A percentile compares a stretch with the other conserved stretches of the same genome.
Conservation (phyloP, 2,797 vertebrate species). For the Gymnopithys bicolor region DNA sequence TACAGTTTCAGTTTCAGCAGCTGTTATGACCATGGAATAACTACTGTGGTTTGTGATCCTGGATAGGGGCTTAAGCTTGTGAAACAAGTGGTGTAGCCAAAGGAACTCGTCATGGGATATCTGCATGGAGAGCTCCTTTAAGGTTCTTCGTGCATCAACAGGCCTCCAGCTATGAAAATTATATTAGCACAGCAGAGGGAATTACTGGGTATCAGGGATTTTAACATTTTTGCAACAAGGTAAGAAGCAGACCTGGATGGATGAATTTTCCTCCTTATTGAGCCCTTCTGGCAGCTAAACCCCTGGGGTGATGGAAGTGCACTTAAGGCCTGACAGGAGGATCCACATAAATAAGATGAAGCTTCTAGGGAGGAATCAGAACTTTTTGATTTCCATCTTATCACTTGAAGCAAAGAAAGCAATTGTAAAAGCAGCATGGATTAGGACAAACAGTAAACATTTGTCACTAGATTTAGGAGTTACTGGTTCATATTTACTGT, state of each 20-base stretch:
- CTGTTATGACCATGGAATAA: fast-evolving
- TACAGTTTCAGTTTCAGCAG: not conserved
- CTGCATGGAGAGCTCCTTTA: not conserved
- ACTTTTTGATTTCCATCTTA: not conserved
- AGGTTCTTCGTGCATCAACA: not conserved
- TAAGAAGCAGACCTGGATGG: not conserved
- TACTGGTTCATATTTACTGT: not conserved
- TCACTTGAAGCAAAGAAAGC: not conserved
- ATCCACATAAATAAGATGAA: not conserved
- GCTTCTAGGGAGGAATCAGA: not conserved
- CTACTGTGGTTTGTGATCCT: not conserved
- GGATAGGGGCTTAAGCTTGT: not conserved
- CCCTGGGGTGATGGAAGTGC: not conserved
- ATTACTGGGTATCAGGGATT: not conserved
- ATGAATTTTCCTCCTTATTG: not conserved
- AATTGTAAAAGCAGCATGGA: not conserved
- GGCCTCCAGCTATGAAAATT: not conserved
- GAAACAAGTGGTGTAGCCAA: not conserved
- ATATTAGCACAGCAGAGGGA: not conserved
- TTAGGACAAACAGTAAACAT: not conserved
- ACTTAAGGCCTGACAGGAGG: not conserved
- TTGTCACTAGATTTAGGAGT: not conserved
- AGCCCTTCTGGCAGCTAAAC: not conserved
- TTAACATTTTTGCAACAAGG: not conserved
- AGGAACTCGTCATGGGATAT: fast-evolving